Base-by-base conservation (phyloP, 2,113 vertebrate genomes). In the Heliornis fulica region DNA sequence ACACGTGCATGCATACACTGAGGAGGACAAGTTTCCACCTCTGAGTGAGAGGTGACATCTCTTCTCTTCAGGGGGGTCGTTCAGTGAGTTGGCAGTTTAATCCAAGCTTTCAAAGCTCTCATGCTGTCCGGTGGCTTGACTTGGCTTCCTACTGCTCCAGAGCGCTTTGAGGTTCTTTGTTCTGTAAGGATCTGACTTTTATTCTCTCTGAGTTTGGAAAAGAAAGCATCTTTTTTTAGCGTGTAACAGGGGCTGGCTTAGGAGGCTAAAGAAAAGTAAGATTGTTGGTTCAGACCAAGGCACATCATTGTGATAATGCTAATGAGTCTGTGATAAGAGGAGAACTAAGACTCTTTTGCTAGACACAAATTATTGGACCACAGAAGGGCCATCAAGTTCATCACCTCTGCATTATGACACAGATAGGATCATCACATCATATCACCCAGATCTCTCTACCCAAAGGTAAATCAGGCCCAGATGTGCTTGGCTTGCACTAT, bases 131-230 rank as follows among this genome's bases (percentile, higher is more conserved):
- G 11, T 48, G 74, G 63, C 28, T 96, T 81, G 85, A 66, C 72
- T 93, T 68, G 93, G 84, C 82, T 90, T 87, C 91, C 72, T 78
- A 86, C 4, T 4, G 93, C 57, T 91, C 64, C 72, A 34, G 38
- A 81, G 64, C 5, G 5, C 56, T 80, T 86, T 21, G 20, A 86
- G 66, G 36, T 46, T 64, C 85, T 96, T 95, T 92, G 56, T 85
- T 94, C 82, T 68, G 41, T 29, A 83, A 29, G 46, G 38, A 83
- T 93, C 87, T 95, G 78, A 76, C 79, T 87, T 94, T 94, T 85
- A 72, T 72, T 89, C 57, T 79, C 53, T 82, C 50, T 43, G 70
- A 93, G 75, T 83, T 4, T 0, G 6, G 63, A 72, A 85, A 95
- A 87, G 31, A 84, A 87, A 79, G 18, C 68, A 32, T 4, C 21